These are phyloP conservation scores for Danio albolineatus DNA, from an alignment of 2,797 vertebrate species.

Conservation along the genomic window DNA sequence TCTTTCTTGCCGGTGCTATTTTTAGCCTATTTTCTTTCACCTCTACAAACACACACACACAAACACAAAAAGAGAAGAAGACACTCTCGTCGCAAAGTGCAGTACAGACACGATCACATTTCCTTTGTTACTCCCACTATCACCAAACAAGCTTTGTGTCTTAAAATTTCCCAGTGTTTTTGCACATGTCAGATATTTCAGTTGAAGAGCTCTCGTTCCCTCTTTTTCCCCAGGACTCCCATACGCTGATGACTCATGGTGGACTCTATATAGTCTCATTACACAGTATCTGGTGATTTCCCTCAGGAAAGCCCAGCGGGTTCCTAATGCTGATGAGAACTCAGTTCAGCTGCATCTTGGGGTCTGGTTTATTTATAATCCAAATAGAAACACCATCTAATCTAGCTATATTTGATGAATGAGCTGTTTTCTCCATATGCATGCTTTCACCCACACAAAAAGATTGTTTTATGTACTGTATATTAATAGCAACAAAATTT, in stretches of 20 bases:
- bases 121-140: neutral
- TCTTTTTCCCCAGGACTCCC: constrained; percentile 21
- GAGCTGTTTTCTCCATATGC: neutral
- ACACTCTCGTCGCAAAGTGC: neutral
- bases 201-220: constrained; percentile 8
- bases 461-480: neutral
- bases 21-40: constrained; percentile 18
- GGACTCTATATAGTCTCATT: constrained; percentile 4
- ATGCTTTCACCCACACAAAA: constrained; percentile 53
- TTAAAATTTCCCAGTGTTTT: neutral
- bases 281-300: constrained; percentile 29
- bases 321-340: constrained; percentile 18
- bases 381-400: neutral
- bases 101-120: neutral
- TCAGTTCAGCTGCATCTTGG: neutral
- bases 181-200: constrained; percentile 1
- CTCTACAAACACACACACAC: neutral
- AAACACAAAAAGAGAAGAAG: neutral
- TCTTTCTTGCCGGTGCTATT: constrained; percentile 12
- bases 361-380: neutral
- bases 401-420: constrained; percentile 3
- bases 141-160: neutral
- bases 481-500: too few species aligned
- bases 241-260: constrained; percentile 34
- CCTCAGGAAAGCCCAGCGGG: constrained; percentile 9